Base-by-base conservation (phyloP, 2,113 vertebrate genomes). In the Rana temporaria region DNA sequence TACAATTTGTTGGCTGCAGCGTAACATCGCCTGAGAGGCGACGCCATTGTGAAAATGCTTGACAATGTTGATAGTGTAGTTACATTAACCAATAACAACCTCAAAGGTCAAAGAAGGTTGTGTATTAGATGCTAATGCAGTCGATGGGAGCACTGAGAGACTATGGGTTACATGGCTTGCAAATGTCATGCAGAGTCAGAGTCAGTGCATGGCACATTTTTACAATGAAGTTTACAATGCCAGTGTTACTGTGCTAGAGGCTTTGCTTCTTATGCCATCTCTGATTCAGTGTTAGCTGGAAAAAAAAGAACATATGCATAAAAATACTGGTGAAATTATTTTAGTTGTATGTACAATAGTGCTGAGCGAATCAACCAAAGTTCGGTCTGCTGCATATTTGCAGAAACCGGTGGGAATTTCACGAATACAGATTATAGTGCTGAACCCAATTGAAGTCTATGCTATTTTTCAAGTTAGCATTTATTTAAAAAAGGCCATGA, bases 1-100 rank as follows among this genome's bases (percentile, higher is more conserved):
- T 60, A 18, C 88, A 84, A 18, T 89, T 89, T 86, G 87, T 78
- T 89, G 90, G 90, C 80, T 86, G 64, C 84, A 92, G 89, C 89
- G 74, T 88, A 88, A 90, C 90, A 86, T 85, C 76, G 89, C 85
- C 88, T 86, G 85, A 87, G 87, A 86, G 70, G 3, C 7, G 60
- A 85, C 88, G 90, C 90, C 90, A 84, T 82, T 78, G 85, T 86
- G 63, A 85, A 88, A 86, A 42, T 84, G 87, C 86, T 84, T 88
- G 90, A 90, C 90, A 87, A 6, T 4, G 84, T 79, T 83, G 89
- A 86, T 85, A 68, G 87, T 56, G 62, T 70, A 22, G 88, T 80
- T 80, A 79, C 56, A 77, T 88, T 79, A 87, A 87, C 88, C 87
- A 67, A 2, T 66, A 87, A 89, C 89, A 90, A 80, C 88, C 84